A percentile compares a stretch with the other conserved stretches of the same genome.
Conservation (phyloP, 2,797 vertebrate genomes). For the Staurois parvus region DNA sequence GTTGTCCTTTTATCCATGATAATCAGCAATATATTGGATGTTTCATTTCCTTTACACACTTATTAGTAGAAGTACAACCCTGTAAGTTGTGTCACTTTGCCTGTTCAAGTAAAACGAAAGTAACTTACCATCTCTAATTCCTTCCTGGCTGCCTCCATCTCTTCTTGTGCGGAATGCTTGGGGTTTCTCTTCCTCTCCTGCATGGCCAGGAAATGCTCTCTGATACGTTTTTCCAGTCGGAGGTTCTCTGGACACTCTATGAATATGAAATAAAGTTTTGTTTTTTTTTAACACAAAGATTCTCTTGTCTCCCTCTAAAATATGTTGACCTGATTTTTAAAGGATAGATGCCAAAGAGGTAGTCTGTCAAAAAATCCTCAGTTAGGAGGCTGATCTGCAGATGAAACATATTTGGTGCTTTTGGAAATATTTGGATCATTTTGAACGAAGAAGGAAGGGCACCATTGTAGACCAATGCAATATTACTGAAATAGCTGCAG, state of each 20-base stretch:
- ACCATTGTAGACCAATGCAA: too few species aligned
- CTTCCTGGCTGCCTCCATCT: constrained; percentile 68
- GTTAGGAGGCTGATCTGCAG: too few species aligned
- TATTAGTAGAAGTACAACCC: not conserved
- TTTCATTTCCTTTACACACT: too few species aligned
- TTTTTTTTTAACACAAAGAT: constrained; percentile 8
- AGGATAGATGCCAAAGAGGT: not conserved
- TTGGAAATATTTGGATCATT: too few species aligned
- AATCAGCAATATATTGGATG: too few species aligned
- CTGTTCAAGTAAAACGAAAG: not conserved
- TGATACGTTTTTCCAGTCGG: constrained; percentile 68
- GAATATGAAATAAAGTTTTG: constrained; percentile 25
- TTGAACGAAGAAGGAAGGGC: too few species aligned
- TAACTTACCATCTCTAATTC: constrained; percentile 72
- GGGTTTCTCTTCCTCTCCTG: constrained; percentile 70
- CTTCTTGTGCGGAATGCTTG: constrained; percentile 63
- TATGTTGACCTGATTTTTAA: not conserved
- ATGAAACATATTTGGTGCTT: too few species aligned
- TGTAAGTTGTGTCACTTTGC: not conserved
- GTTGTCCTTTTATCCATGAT: too few species aligned
- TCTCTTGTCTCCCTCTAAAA: not conserved
- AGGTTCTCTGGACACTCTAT: constrained; percentile 64
- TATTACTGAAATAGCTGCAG: too few species aligned
- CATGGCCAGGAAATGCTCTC: constrained; percentile 66
- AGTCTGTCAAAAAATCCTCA: not conserved